A percentile compares a stretch with the other conserved stretches of the same genome.
phyloP scores from a whole-genome alignment of 2,113 vertebrate species.

The Myiozetetes cayanensis region DNA sequence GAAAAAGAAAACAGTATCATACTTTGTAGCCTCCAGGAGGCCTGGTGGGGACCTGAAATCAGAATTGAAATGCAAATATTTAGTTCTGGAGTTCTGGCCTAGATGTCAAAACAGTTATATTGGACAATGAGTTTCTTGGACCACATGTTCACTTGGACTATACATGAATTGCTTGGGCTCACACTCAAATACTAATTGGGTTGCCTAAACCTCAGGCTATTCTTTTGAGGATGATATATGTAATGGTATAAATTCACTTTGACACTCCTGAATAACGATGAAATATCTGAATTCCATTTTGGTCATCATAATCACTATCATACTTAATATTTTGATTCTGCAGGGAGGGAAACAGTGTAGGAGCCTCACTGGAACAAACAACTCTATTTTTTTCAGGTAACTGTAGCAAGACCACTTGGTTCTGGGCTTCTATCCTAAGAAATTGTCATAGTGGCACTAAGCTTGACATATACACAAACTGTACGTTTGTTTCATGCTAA shows the following conservation, averaged over 20 bases:
- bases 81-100: neutral
- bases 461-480: neutral
- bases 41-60: neutral
- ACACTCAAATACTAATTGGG: neutral
- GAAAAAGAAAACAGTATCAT: neutral
- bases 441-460: neutral
- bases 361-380: neutral
- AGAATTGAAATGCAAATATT: neutral
- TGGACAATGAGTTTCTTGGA: neutral
- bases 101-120: neutral
- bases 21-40: neutral
- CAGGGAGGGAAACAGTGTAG: neutral
- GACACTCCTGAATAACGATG: neutral
- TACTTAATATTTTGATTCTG: neutral
- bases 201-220: neutral
- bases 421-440: neutral
- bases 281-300: neutral
- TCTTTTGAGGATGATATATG: neutral
- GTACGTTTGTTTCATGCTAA: constrained; percentile 14
- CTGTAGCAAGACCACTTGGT: neutral
- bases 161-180: neutral
- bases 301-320: rapidly evolving
- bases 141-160: neutral
- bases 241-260: neutral
- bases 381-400: neutral